Evolutionary conservation across 1,140 invertebrate species (phyloP).

Genomic region (Tenebrio molitor): DNA sequence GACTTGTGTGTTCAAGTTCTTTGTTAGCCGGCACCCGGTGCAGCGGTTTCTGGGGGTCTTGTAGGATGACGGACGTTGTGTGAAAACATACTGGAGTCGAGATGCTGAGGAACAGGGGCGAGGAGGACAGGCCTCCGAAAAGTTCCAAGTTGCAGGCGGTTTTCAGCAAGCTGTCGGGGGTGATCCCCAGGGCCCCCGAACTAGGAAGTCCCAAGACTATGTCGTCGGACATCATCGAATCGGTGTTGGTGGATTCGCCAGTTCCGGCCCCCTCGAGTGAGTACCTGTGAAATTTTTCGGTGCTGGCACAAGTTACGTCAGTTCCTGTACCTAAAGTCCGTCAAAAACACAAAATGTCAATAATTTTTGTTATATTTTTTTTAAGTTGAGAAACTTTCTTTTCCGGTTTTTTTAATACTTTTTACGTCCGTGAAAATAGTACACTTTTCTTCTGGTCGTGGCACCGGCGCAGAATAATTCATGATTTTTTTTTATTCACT

Average conservation of each 20-base stretch:
- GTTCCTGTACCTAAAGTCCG: not conserved
- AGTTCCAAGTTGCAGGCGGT: slow-evolving; percentile 57
- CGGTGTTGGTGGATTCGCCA: slow-evolving; percentile 60
- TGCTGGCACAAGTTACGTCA: not conserved
- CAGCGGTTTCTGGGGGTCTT: not conserved
- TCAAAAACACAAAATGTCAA: too few relatives aligned
- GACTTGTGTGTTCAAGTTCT: slow-evolving; percentile 57
- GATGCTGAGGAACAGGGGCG: slow-evolving; percentile 3
- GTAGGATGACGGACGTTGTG: not conserved
- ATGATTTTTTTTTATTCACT: too few relatives aligned
- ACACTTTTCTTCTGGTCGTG: too few relatives aligned
- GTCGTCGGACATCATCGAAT: slow-evolving; percentile 64
- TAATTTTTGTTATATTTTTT: too few relatives aligned
- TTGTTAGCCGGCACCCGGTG: slow-evolving; percentile 55
- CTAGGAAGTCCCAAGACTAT: slow-evolving; percentile 59
- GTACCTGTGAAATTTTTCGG: slow-evolving; percentile 44
- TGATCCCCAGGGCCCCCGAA: slow-evolving; percentile 59
- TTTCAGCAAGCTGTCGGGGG: slow-evolving; percentile 60
- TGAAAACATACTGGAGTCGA: too few relatives aligned
- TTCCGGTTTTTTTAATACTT: too few relatives aligned
- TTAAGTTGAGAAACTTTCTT: too few relatives aligned
- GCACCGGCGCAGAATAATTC: too few relatives aligned
- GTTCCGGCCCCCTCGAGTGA: slow-evolving; percentile 58
- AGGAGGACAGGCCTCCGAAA: slow-evolving; percentile 19
- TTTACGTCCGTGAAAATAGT: too few relatives aligned